Percentiles rank a stretch among this genome's conserved stretches.
These are phyloP conservation scores for Andrena praecox DNA, from an alignment of 2,888 invertebrate species.

Conservation along the genomic window DNA sequence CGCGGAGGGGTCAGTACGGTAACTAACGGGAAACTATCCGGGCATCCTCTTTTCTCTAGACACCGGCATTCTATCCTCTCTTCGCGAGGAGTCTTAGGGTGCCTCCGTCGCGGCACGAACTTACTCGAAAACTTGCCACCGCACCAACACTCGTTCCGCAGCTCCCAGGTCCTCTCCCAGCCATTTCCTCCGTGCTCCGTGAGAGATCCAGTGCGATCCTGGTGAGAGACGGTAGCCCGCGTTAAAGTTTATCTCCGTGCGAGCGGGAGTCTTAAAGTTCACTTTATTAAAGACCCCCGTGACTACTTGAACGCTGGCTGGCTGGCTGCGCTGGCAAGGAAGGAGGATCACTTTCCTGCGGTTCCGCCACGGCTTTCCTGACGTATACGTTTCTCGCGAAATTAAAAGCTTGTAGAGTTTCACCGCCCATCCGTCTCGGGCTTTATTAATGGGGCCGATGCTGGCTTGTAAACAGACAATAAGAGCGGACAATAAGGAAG, in stretches of 20 bases:
- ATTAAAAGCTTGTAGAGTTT: constrained; percentile 74
- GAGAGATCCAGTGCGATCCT: constrained; percentile 41
- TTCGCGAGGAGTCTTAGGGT: constrained; percentile 29
- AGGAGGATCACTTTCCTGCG: constrained; percentile 61
- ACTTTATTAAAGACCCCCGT: constrained; percentile 79
- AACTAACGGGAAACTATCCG: constrained; percentile 69
- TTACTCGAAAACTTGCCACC: constrained; percentile 75
- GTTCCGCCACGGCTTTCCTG: constrained; percentile 60
- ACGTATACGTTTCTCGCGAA: constrained; percentile 68
- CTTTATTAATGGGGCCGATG: constrained; percentile 72
- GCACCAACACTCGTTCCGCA: constrained; percentile 53
- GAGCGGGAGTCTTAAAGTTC: constrained; percentile 78
- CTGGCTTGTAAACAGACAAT: constrained; percentile 65
- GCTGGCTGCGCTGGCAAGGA: constrained; percentile 17
- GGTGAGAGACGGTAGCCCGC: constrained; percentile 70
- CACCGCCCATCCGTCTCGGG: constrained; percentile 66
- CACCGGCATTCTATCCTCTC: constrained; percentile 36
- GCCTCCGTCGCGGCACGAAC: constrained; percentile 61
- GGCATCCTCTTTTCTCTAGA: constrained; percentile 56
- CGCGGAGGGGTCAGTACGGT: constrained; percentile 68
- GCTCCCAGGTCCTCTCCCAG: constrained; percentile 44
- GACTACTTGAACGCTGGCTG: constrained; percentile 67
- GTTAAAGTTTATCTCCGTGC: constrained; percentile 79
- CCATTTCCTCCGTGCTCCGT: constrained; percentile 35
- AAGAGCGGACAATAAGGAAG: constrained; percentile 44